These are phyloP conservation scores for Corythaeola cristata DNA, from an alignment of 2,113 vertebrate species.

Conservation along the genomic window DNA sequence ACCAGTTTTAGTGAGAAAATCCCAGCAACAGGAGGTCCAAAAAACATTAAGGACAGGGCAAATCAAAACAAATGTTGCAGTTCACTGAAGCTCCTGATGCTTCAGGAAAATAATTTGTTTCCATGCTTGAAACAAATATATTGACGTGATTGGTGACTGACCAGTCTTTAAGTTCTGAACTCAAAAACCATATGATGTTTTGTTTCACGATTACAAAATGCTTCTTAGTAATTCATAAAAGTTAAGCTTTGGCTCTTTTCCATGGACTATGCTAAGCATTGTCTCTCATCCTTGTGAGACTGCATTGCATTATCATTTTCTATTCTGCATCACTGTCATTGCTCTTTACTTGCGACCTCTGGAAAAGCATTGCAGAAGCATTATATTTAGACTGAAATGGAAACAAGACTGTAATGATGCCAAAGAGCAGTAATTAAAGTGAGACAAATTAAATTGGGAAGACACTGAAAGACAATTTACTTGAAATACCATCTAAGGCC, in stretches of 20 bases:
- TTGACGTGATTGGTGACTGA: not conserved
- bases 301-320: not conserved
- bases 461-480: slow-evolving; percentile 7
- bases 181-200: not conserved
- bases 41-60: not conserved
- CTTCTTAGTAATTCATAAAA: not conserved
- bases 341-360: not conserved
- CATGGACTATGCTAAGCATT: not conserved
- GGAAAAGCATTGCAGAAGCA: not conserved
- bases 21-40: not conserved
- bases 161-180: not conserved
- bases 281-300: not conserved
- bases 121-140: not conserved
- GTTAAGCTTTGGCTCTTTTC: slow-evolving; percentile 30
- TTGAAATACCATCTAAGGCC: not conserved
- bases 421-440: slow-evolving; percentile 25
- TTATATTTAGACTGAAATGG: not conserved
- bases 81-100: not conserved
- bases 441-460: slow-evolving; percentile 3
- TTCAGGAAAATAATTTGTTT: not conserved
- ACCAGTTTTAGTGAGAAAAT: not conserved
- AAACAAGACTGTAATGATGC: not conserved
- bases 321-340: not conserved
- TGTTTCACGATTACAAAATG: slow-evolving; percentile 34
- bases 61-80: not conserved